phyloP scores from a whole-genome alignment of 2,888 invertebrate genomes.

The Erebia epiphron region DNA sequence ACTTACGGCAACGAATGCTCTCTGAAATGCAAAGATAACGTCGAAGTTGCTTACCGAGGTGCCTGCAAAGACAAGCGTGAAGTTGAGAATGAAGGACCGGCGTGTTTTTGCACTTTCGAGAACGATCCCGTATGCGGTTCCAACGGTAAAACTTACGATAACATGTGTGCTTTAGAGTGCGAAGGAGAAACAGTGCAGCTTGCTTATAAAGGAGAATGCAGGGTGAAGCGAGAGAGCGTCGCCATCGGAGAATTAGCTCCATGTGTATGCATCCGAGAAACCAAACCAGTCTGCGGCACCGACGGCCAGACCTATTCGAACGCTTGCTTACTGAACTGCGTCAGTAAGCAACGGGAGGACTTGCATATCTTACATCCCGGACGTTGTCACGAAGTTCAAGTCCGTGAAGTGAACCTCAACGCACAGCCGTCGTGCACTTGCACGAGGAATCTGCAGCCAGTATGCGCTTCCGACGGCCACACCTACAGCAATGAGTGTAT shows the following conservation, averaged over 20 bases:
- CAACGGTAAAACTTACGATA: conserved; percentile 46
- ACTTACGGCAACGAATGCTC: conserved; percentile 51
- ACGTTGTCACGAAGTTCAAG: conserved; percentile 30
- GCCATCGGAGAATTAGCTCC: background rate
- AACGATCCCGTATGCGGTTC: conserved; percentile 32
- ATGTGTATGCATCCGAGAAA: conserved; percentile 47
- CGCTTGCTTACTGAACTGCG: conserved; percentile 50
- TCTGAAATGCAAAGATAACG: conserved; percentile 44
- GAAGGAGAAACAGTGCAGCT: conserved; percentile 20
- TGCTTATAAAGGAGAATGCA: conserved; percentile 16
- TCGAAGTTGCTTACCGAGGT: background rate
- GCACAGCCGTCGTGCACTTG: conserved; percentile 43
- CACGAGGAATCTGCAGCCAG: conserved; percentile 58
- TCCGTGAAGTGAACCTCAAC: background rate
- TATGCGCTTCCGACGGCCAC: conserved; percentile 87
- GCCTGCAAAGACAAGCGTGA: background rate
- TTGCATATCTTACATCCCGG: conserved; percentile 40
- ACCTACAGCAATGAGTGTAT: conserved; percentile 88
- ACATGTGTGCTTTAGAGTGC: conserved; percentile 49
- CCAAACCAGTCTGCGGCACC: conserved; percentile 25
- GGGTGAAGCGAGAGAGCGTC: conserved; percentile 6
- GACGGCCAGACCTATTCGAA: conserved; percentile 47
- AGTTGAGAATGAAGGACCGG: background rate
- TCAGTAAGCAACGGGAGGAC: conserved; percentile 37
- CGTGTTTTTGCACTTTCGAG: conserved; percentile 26